A percentile compares a stretch with the other conserved stretches of the same genome.
Evolutionary conservation across 2,888 invertebrate genomes (phyloP).

Genomic region (Yponomeuta plumbellus): DNA sequence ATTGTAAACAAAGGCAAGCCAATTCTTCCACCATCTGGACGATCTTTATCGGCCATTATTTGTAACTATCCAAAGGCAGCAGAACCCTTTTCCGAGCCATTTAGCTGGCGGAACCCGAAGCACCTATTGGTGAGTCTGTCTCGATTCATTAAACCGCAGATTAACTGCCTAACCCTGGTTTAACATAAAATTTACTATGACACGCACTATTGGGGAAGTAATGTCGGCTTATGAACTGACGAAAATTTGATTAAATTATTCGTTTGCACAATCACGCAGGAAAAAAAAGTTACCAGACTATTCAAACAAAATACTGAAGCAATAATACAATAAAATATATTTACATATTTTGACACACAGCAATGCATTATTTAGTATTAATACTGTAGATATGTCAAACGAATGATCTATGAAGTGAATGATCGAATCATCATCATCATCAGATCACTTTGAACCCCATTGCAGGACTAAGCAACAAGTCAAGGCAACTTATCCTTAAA

Average conservation of each 20-base stretch:
- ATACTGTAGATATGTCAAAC: no score
- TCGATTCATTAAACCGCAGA: slow-evolving; percentile 67
- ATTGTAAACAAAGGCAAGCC: not conserved
- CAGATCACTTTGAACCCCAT: no score
- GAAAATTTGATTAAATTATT: slow-evolving; percentile 4
- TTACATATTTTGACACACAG: no score
- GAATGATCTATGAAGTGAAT: no score
- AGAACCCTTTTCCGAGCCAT: slow-evolving; percentile 63
- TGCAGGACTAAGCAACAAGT: no score
- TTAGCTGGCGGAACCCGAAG: slow-evolving; percentile 40
- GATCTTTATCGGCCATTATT: slow-evolving; percentile 39
- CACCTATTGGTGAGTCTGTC: slow-evolving; percentile 50
- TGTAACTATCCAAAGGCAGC: slow-evolving; percentile 50
- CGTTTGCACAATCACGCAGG: no score
- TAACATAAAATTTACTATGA: slow-evolving; percentile 28
- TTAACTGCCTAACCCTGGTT: slow-evolving; percentile 59
- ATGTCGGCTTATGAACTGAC: slow-evolving; percentile 14
- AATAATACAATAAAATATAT: no score
- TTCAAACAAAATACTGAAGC: no score
- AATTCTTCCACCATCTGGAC: slow-evolving; percentile 4
- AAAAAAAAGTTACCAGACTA: no score
- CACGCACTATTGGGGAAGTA: slow-evolving; percentile 14
- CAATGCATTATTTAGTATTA: no score
- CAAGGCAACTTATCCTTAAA: no score
- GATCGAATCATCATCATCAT: no score